A percentile compares a stretch with the other conserved stretches of the same genome.
phyloP scores from a whole-genome alignment of 2,797 vertebrate genomes.

The Pseudochirops corinnae region DNA sequence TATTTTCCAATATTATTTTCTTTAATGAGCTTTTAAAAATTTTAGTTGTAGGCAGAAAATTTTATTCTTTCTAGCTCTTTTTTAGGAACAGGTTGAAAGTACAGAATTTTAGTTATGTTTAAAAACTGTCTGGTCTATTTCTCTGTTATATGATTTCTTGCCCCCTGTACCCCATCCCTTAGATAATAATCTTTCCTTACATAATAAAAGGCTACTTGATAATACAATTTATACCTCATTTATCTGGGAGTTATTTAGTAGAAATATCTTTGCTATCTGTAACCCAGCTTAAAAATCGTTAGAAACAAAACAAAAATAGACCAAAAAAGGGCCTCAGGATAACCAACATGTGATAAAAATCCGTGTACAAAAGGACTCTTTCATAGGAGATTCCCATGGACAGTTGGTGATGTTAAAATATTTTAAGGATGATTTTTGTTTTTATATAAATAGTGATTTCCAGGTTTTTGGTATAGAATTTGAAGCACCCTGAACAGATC shows the following conservation, averaged over 20 bases:
- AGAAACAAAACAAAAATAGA: background rate
- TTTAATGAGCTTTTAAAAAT: background rate
- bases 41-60: too few species aligned
- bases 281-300: background rate
- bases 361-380: background rate
- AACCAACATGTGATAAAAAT: background rate
- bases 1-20: conserved; percentile 1
- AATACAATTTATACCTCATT: background rate
- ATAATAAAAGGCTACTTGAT: background rate
- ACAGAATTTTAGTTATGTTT: background rate
- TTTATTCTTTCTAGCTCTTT: too few species aligned
- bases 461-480: too few species aligned
- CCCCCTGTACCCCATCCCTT: background rate
- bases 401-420: background rate
- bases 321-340: background rate
- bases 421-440: too few species aligned
- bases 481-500: too few species aligned
- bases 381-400: background rate
- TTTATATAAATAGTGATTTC: too few species aligned
- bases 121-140: background rate
- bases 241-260: background rate
- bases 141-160: background rate
- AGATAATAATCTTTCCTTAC: background rate
- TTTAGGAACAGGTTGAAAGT: background rate
- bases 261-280: background rate